Conservation (phyloP, 2,888 invertebrate genomes). For the Abrostola tripartita region DNA sequence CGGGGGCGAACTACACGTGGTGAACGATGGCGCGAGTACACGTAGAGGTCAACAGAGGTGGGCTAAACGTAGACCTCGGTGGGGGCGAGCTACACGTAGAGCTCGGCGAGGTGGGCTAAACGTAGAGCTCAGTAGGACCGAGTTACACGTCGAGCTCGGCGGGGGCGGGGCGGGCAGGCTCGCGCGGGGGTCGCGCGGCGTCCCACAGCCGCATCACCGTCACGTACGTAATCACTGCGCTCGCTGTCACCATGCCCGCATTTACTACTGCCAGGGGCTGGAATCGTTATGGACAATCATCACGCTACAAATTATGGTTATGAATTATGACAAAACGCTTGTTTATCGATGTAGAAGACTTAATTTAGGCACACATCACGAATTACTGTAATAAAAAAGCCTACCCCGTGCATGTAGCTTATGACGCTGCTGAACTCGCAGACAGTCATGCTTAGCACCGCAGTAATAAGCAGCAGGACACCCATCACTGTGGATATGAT, state of each 20-base stretch:
- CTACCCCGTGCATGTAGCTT: constrained; percentile 65
- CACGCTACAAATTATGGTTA: too few species aligned
- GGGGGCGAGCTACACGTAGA: too few species aligned
- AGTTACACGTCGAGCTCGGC: constrained; percentile 47
- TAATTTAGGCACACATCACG: not conserved
- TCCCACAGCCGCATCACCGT: constrained; percentile 67
- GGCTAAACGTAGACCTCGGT: too few species aligned
- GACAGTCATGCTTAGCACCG: constrained; percentile 60
- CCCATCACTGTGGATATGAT: constrained; percentile 65
- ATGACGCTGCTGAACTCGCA: constrained; percentile 54
- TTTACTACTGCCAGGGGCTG: constrained; percentile 64
- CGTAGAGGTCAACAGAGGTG: too few species aligned
- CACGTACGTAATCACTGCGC: constrained; percentile 64
- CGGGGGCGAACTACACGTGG: too few species aligned
- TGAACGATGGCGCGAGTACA: too few species aligned
- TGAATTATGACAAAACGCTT: not conserved
- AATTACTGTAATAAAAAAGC: constrained; percentile 11
- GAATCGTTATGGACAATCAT: constrained; percentile 11
- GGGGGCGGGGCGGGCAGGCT: constrained; percentile 28
- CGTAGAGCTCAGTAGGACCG: not conserved
- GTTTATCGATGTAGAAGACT: not conserved
- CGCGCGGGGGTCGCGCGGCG: constrained; percentile 44
- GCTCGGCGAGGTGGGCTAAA: too few species aligned
- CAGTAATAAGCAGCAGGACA: constrained; percentile 62
- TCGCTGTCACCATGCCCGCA: constrained; percentile 61